Evolutionary conservation across 1,140 invertebrate genomes (phyloP), one percentile per base, ranked within the genome.

Genomic region (Drosophila pachea): DNA sequence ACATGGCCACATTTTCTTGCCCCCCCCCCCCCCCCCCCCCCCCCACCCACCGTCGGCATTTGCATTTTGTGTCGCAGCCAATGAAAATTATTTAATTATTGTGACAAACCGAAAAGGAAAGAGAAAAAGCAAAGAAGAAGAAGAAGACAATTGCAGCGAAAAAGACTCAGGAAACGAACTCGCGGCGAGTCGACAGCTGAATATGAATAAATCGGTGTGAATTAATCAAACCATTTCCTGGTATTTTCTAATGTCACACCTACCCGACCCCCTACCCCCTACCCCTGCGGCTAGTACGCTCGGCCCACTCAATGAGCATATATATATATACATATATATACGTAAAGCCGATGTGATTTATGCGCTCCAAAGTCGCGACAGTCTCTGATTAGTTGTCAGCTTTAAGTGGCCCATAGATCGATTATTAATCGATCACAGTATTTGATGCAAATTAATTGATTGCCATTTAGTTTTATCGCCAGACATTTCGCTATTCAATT

Each of bases 131-230:
- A 22, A 22, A 22, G 3, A 22, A 1, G 3, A 22, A 22, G 22
- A 22, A 22, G 22, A 22, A 22, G 22, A 22, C 1, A 22, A 22
- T 22, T 3, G 22, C 22, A 43, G 68, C 55, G 42, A 65, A 86
- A 86, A 84, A 84, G 81, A 84, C 81, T 86, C 69, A 84, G 79
- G 81, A 84, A 84, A 79, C 81, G 73, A 84, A 86, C 76, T 61
- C 42, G 73, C 58, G 22, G 14, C 40, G 40, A 60, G 55, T 38
- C 6, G n/a, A 14, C 45, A 50, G 38, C 45, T 56, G 54, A 9
- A 43, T 42, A 33, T 14, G 29, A 32, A 72, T 74, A 47, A 74
- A 71, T 71, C 42, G 53, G 40, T 69, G 56, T 36, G 65, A 65
- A 83, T 84, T 70, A 83, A 78, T 78, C 79, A 83, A 68, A 58